These are phyloP conservation scores for Ormia ochracea DNA, from an alignment of 2,888 invertebrate species.

Conservation along the genomic window DNA sequence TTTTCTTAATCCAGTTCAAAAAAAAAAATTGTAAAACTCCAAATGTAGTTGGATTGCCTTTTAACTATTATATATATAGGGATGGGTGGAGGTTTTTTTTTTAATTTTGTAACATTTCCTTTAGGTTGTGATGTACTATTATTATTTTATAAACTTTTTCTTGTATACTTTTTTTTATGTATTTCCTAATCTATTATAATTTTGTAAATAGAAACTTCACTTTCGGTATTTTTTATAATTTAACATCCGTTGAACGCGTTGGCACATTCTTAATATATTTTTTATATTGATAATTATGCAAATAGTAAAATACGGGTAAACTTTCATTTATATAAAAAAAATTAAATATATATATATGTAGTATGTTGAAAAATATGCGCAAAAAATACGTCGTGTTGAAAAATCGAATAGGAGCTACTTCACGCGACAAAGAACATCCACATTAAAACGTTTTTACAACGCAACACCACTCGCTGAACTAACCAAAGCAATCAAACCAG, in stretches of 20 bases:
- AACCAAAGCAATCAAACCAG: slow-evolving; percentile 43
- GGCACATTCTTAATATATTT: neutral
- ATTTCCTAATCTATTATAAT: neutral
- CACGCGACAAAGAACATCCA: slow-evolving; percentile 61
- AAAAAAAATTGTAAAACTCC: slow-evolving; percentile 15
- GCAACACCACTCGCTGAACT: slow-evolving; percentile 66
- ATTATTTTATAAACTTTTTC: neutral
- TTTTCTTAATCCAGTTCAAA: slow-evolving; percentile 67
- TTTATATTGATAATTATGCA: neutral
- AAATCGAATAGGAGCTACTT: slow-evolving; percentile 48
- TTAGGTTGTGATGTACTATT: neutral
- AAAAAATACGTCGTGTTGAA: slow-evolving; percentile 49
- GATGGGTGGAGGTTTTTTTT: neutral
- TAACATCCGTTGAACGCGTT: neutral
- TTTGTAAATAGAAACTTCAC: neutral
- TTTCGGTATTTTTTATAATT: neutral
- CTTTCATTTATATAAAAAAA: slow-evolving; percentile 26
- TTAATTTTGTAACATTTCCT: neutral
- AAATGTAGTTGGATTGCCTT: neutral
- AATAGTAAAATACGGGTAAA: slow-evolving; percentile 12
- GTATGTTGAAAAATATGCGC: neutral
- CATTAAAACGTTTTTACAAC: slow-evolving; percentile 63
- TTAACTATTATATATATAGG: neutral
- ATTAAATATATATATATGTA: neutral
- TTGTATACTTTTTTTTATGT: neutral